Base-by-base conservation (phyloP, 2,113 vertebrate genomes). In the Coptodon rendalli region DNA sequence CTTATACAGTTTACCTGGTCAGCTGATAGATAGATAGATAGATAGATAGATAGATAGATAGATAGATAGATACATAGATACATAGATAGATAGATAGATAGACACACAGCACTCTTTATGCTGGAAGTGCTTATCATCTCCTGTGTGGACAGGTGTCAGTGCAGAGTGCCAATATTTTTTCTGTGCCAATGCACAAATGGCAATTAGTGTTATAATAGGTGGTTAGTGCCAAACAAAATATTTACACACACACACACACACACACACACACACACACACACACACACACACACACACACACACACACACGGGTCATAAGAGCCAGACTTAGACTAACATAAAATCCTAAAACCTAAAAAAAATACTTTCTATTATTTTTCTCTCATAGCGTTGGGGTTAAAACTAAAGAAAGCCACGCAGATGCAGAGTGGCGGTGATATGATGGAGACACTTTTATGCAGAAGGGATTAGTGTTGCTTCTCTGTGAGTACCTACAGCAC, bases 21-120 rank as follows among this genome's bases (percentile, higher is more conserved):
- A 11, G 19, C 52, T 22, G 52, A 22, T 9, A 36, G 34, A 36
- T 4, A 34, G 34, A 34, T 7, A 7, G 31, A 7, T 7, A 34
- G 36, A 38, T 0, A 38, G 38, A 11, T 2, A 5, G 9, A 38
- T 1, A 2, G 38, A 38, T 7, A 14, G 43, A 45, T 0, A 11
- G 9, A 40, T 5, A 45, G 40, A 27, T n/a, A n/a, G n/a, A n/a
- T n/a, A n/a, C n/a, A n/a, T n/a, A n/a, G 27, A 27, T 27, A 27
- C 3, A 48, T 2, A 48, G 45, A 40, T 1, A 12, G 40, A 45
- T 0, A 14, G 11, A 43, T 0, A 40, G 11, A 43, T 0, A 11
- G 5, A 12, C 3, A 56, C 0, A 4, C 29, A 61, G 27, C 29
- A 63, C 14, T 61, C 29, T 63, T 63, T 31, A 19, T 63, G 59